These are phyloP conservation scores for Drosophila bocki DNA, from an alignment of 1,140 invertebrate genomes.

Conservation along the genomic window DNA sequence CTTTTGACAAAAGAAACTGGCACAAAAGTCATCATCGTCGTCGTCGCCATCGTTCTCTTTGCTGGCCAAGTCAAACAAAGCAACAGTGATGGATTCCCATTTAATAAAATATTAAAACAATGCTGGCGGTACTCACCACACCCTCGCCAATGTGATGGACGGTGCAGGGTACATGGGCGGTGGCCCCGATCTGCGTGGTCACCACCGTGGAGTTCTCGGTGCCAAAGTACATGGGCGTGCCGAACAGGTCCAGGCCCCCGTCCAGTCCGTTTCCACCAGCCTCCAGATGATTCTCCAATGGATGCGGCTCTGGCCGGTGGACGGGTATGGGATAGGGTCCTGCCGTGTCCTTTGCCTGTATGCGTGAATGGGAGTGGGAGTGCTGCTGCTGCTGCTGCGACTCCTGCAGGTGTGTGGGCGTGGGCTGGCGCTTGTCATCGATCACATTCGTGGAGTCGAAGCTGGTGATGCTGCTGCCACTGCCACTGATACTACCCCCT, in stretches of 20 bases:
- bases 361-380: conserved; percentile 63
- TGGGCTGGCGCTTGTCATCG: conserved; percentile 67
- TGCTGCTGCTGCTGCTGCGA: conserved; percentile 45
- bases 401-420: conserved; percentile 45
- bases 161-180: conserved; percentile 92
- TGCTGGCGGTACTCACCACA: conserved; percentile 88
- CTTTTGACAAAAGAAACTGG: conserved; percentile 15
- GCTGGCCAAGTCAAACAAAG: conserved; percentile 56
- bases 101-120: conserved; percentile 78
- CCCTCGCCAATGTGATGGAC: conserved; percentile 94
- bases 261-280: conserved; percentile 52
- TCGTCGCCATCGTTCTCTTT: background rate
- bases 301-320: conserved; percentile 55
- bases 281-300: conserved; percentile 68
- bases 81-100: conserved; percentile 69
- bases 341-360: conserved; percentile 77
- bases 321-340: conserved; percentile 71
- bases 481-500: conserved; percentile 6
- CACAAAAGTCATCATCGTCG: conserved; percentile 27
- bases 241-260: conserved; percentile 67
- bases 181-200: conserved; percentile 92
- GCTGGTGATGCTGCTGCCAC: conserved; percentile 78
- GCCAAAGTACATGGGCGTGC: conserved; percentile 89
- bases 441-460: conserved; percentile 79
- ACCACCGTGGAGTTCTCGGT: conserved; percentile 93